These are phyloP conservation scores for Clamator glandarius DNA, from an alignment of 2,797 vertebrate genomes.

Conservation along the genomic window DNA sequence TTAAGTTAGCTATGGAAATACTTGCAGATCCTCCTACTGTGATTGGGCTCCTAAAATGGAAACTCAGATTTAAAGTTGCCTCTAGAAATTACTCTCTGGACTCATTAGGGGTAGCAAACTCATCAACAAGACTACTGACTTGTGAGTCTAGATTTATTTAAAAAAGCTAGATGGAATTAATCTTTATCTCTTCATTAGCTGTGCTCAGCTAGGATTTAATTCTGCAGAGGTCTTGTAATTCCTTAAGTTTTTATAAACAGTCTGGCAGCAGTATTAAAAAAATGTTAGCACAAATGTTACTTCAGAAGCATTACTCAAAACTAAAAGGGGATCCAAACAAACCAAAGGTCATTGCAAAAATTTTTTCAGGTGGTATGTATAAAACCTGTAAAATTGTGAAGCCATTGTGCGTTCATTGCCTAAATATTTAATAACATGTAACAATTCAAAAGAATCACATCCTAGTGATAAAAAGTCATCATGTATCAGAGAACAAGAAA, in stretches of 20 bases:
- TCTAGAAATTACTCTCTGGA: not conserved
- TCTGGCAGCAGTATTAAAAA: not conserved
- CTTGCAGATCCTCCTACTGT: not conserved
- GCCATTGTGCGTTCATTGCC: not conserved
- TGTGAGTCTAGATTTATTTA: not conserved
- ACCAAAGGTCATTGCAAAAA: not conserved
- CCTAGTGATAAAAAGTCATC: not conserved
- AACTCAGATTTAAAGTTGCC: not conserved
- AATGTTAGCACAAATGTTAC: not conserved
- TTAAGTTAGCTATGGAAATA: not conserved
- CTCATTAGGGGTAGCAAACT: not conserved
- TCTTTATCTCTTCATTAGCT: not conserved
- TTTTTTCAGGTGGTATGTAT: not conserved
- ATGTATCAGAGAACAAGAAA: not conserved
- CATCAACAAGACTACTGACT: not conserved
- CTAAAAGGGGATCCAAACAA: not conserved
- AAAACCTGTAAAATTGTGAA: not conserved
- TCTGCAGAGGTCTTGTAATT: not conserved
- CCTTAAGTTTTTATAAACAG: not conserved
- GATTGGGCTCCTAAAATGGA: not conserved
- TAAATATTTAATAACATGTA: not conserved
- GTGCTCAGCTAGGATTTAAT: not conserved
- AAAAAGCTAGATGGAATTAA: not conserved
- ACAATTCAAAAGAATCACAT: not conserved
- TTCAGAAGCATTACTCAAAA: not conserved